Base-by-base conservation (phyloP, 2,113 vertebrate species). In the Heloderma charlesbogerti region DNA sequence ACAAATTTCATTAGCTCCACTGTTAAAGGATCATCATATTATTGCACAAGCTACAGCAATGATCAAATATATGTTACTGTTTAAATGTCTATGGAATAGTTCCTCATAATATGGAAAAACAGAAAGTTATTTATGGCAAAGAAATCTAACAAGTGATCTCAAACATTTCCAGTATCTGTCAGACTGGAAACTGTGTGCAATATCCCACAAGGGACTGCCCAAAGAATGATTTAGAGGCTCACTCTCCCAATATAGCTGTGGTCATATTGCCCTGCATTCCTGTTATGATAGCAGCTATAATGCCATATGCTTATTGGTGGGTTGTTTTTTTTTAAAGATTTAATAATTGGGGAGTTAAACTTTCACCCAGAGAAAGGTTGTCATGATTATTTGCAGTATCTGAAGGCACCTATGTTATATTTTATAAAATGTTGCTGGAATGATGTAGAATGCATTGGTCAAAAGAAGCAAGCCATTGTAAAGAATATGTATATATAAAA, bases 131-230 rank as follows among this genome's bases (percentile, higher is more conserved):
- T 84, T 84, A 51, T 72, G 54, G 48, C 85, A 90, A 89, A 92
- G 34, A 43, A 90, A 91, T 90, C 91, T 95, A 94, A 94, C 91
- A 95, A 94, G 93, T 92, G 93, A 90, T 84, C 74, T 89, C 74
- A 71, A 74, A 80, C 88, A 54, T 89, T 95, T 92, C 63, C 87
- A 88, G 51, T 89, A 90, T 20, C 51, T n/a, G 80, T 60, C 37
- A 67, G 71, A 71, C 22, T 54, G 77, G 69, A 93, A 86, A 96
- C 12, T 1, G 18, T 4, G 20, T 0, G 43, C 74, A 91, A 25
- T 72, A 48, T 57, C 63, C 81, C 9, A 45, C 71, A 86, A 90
- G 60, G 18, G 75, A 34, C 9, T 60, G 57, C 2, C n/a, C 91
- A 91, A 83, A 16, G 3, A 74, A 69, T 15, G 27, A 75, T 63